Evolutionary conservation across 2,888 invertebrate genomes (phyloP).

Genomic region (Chrysopilus asiliformis): DNA sequence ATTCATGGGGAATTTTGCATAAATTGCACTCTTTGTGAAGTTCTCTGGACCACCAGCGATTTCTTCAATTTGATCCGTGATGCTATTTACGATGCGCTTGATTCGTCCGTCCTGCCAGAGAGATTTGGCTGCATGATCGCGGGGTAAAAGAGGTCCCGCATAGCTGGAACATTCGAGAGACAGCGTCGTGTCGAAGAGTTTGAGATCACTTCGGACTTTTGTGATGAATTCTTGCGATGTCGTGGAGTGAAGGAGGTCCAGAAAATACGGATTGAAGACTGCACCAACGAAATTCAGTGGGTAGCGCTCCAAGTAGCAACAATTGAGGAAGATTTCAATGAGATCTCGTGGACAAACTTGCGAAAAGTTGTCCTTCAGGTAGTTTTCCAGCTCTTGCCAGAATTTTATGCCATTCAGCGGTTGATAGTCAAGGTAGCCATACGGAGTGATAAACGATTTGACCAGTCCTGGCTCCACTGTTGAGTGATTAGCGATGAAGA

Average conservation of each 20-base stretch:
- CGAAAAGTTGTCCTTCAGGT: constrained; percentile 42
- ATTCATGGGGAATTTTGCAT: constrained; percentile 43
- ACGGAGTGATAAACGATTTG: constrained; percentile 44
- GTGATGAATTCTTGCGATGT: constrained; percentile 34
- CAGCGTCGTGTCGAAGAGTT: constrained; percentile 49
- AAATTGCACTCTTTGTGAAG: constrained; percentile 39
- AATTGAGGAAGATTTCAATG: constrained; percentile 47
- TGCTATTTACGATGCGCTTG: constrained; percentile 38
- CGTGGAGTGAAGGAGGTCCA: constrained; percentile 40
- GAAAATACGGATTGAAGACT: constrained; percentile 46
- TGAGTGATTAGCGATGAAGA: constrained; percentile 39
- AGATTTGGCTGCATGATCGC: constrained; percentile 40
- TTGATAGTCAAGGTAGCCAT: constrained; percentile 46
- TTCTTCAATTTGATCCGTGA: constrained; percentile 34
- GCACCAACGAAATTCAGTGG: constrained; percentile 45
- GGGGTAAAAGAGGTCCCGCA: constrained; percentile 43
- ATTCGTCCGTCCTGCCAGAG: constrained; percentile 41
- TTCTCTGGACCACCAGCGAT: constrained; percentile 38
- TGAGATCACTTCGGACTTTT: constrained; percentile 40
- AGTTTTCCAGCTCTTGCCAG: constrained; percentile 43
- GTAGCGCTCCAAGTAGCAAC: constrained; percentile 46
- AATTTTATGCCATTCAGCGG: constrained; percentile 40
- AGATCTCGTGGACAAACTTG: constrained; percentile 44
- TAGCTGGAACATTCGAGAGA: constrained; percentile 48
- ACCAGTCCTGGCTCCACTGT: constrained; percentile 41